Conservation (phyloP, 2,113 vertebrate genomes). For the Heterotilapia buettikoferi region DNA sequence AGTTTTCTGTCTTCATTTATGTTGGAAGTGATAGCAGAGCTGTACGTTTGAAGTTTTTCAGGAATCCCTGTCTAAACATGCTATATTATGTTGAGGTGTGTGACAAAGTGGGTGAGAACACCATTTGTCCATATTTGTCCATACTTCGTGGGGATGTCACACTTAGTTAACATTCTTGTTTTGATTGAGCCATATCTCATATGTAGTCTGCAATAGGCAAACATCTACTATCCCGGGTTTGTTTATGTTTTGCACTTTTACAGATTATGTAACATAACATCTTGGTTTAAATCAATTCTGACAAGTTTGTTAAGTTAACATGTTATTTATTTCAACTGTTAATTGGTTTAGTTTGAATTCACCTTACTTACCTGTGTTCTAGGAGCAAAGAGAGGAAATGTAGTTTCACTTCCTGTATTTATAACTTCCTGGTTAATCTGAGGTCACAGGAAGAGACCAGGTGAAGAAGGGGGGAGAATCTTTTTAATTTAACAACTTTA, state of each 20-base stretch:
- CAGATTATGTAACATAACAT: background rate
- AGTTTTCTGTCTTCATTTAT: too few relatives aligned
- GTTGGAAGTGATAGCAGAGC: too few relatives aligned
- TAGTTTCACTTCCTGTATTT: background rate
- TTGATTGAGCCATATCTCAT: background rate
- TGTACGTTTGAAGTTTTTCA: too few relatives aligned
- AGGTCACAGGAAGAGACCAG: background rate
- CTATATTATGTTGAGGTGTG: too few relatives aligned
- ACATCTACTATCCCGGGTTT: background rate
- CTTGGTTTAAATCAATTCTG: background rate
- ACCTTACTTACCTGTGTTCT: background rate
- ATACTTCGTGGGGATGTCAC: too few relatives aligned
- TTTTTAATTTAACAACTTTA: background rate
- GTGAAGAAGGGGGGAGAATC: background rate
- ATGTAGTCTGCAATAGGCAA: background rate
- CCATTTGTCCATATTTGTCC: background rate
- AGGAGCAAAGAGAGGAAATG: fast-evolving
- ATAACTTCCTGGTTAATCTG: background rate
- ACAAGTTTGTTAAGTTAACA: background rate
- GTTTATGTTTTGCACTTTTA: background rate
- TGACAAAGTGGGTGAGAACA: background rate
- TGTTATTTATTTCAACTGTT: background rate
- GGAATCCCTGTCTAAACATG: too few relatives aligned
- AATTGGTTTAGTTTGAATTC: background rate
- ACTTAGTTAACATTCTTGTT: background rate